Percentiles rank a stretch among this genome's conserved stretches.
phyloP scores from a whole-genome alignment of 1,140 invertebrate species.

The Hesperophylax magnus region DNA sequence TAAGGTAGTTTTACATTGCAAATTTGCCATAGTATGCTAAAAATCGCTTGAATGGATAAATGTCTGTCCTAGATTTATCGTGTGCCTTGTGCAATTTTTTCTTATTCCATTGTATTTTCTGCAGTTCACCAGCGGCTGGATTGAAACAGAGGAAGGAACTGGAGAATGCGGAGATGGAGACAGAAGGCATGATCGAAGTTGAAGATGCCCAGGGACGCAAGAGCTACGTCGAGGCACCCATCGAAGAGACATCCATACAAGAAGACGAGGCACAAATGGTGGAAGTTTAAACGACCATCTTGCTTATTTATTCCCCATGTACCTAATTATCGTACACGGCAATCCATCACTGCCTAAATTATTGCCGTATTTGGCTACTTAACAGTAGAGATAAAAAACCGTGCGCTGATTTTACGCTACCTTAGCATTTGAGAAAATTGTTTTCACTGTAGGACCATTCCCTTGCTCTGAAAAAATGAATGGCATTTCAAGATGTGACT shows the following conservation, averaged over 20 bases:
- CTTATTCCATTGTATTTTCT: conserved; percentile 26
- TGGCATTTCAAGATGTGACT: no score
- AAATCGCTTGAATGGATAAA: no score
- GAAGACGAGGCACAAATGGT: conserved; percentile 59
- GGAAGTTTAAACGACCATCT: conserved; percentile 54
- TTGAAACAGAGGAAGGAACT: conserved; percentile 77
- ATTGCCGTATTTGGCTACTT: no score
- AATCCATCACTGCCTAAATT: no score
- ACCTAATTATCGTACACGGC: no score
- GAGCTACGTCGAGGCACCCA: conserved; percentile 65
- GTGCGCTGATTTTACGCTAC: no score
- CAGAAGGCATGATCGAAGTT: conserved; percentile 71
- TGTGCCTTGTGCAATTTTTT: not conserved
- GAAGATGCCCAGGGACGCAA: conserved; percentile 72
- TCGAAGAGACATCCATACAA: conserved; percentile 65
- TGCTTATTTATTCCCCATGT: not conserved
- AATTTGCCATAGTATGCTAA: no score
- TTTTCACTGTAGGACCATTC: no score
- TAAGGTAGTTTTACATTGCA: no score
- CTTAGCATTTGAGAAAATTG: not conserved
- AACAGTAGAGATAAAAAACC: no score
- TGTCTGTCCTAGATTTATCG: no score
- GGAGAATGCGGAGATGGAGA: conserved; percentile 75
- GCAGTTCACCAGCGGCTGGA: conserved; percentile 88
- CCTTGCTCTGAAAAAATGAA: no score